phyloP scores from a whole-genome alignment of 2,113 vertebrate genomes.

The Pseudopodoces humilis region DNA sequence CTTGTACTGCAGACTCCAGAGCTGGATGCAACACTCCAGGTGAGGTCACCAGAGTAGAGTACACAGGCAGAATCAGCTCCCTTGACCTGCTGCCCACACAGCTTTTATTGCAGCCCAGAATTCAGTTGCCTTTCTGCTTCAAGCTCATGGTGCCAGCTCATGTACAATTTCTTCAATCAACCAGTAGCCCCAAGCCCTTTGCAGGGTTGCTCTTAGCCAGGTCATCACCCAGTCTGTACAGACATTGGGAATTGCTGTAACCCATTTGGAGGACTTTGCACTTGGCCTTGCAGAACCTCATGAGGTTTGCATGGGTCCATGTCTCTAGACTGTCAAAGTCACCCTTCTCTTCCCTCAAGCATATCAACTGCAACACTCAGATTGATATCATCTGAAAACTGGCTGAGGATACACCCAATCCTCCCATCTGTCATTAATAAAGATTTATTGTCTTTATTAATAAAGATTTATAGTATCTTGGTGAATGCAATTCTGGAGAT shows the following conservation, averaged over 20 bases:
- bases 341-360: neutral
- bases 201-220: neutral
- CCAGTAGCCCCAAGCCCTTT: neutral
- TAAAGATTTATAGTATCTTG: neutral
- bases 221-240: neutral
- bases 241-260: neutral
- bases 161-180: neutral
- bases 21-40: neutral
- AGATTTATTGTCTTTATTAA: neutral
- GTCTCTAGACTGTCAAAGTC: neutral
- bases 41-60: neutral
- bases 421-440: neutral
- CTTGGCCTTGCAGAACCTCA: neutral
- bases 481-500: neutral
- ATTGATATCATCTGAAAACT: neutral
- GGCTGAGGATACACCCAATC: neutral
- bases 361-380: neutral
- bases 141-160: neutral
- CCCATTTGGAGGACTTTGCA: neutral
- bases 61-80: neutral
- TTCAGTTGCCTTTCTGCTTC: neutral
- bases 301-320: neutral
- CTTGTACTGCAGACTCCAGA: neutral
- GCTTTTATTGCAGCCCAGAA: neutral
- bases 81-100: accelerated